phyloP scores from a whole-genome alignment of 2,113 vertebrate species.

The Nycticorax nycticorax region DNA sequence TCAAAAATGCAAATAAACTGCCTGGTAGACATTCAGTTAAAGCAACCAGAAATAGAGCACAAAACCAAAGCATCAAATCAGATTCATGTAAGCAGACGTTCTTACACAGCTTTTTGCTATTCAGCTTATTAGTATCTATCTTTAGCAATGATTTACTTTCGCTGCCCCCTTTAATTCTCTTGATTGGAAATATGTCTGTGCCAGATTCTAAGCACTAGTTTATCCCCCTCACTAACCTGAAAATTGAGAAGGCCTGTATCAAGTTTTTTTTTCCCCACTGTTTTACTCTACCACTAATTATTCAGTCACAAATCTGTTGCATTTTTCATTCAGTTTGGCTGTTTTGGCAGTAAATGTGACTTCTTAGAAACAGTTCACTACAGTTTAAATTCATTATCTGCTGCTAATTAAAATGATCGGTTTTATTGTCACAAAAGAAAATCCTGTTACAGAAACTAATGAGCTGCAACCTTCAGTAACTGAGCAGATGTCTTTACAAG shows the following conservation, averaged over 20 bases:
- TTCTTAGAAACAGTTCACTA: conserved; percentile 29
- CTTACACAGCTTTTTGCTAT: neutral
- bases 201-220: neutral
- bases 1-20: neutral
- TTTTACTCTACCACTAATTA: neutral
- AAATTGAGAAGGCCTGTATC: neutral
- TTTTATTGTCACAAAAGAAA: conserved; percentile 64
- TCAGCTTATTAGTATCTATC: neutral
- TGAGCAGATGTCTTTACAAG: neutral
- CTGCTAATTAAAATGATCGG: conserved; percentile 71
- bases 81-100: neutral
- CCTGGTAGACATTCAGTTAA: neutral
- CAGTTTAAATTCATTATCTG: conserved; percentile 67
- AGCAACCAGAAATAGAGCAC: neutral
- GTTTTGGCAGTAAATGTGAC: conserved; percentile 39
- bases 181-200: neutral
- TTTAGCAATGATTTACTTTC: neutral
- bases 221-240: neutral
- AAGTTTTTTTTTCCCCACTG: neutral
- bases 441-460: conserved; percentile 65
- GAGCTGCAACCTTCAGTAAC: conserved; percentile 22
- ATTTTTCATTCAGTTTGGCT: neutral
- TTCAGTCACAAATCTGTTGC: neutral
- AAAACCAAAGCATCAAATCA: neutral
- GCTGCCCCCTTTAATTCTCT: neutral